Conservation (phyloP, 2,797 vertebrate genomes). For the Nasua narica region DNA sequence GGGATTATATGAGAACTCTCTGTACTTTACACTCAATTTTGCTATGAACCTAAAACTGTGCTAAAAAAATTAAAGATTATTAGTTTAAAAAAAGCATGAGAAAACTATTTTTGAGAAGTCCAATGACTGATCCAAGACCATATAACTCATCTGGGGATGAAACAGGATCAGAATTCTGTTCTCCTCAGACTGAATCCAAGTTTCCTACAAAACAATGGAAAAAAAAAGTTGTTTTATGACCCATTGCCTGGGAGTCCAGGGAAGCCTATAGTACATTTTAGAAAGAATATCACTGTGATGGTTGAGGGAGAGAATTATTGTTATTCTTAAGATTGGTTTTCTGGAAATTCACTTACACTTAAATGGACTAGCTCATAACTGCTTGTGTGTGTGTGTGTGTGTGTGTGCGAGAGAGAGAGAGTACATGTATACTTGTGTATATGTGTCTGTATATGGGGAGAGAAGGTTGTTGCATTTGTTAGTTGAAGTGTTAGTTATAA, state of each 20-base stretch:
- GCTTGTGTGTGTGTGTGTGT: accelerated
- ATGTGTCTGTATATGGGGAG: neutral
- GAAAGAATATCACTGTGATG: neutral
- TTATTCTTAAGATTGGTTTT: neutral
- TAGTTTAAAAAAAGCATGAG: neutral
- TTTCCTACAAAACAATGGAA: neutral
- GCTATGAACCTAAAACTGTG: neutral
- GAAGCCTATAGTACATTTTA: neutral
- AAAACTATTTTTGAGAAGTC: neutral
- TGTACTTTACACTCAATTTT: neutral
- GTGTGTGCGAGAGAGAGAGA: neutral
- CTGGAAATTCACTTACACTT: neutral
- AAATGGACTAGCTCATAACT: neutral
- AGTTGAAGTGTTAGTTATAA: neutral
- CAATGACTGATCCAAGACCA: neutral
- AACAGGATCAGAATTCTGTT: neutral
- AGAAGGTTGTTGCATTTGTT: neutral
- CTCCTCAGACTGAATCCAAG: neutral
- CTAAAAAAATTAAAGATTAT: neutral
- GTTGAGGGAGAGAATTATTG: neutral
- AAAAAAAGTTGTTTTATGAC: neutral
- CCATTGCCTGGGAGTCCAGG: neutral
- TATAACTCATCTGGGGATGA: neutral
- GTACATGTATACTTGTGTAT: too few species aligned
- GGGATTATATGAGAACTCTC: neutral